These are phyloP conservation scores for Vollenhovia emeryi DNA, from an alignment of 1,140 invertebrate genomes.

Conservation along the genomic window DNA sequence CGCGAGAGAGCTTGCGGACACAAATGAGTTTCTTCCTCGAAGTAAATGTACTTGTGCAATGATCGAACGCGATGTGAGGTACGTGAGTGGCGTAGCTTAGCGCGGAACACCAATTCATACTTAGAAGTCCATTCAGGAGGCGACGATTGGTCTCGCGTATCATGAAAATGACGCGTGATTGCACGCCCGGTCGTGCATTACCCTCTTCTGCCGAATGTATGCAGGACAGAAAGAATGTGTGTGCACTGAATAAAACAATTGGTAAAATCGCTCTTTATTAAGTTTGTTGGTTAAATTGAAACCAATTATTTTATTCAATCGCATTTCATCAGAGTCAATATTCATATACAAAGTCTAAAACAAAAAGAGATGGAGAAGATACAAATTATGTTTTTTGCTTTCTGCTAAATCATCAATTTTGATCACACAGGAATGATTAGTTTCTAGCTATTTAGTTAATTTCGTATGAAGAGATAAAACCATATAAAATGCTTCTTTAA, in stretches of 20 bases:
- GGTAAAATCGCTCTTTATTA: neutral
- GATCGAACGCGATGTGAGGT: constrained; percentile 8
- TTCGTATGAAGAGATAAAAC: neutral
- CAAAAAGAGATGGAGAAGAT: neutral
- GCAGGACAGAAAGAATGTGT: neutral
- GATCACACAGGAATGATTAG: neutral
- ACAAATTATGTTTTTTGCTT: neutral
- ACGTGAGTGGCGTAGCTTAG: constrained; percentile 28
- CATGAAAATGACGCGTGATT: constrained; percentile 13
- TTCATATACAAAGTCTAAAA: neutral
- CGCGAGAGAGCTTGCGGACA: neutral
- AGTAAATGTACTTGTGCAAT: neutral
- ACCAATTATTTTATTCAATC: neutral
- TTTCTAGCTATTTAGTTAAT: neutral
- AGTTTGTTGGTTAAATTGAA: neutral
- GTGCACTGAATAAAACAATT: neutral
- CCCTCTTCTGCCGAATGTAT: neutral
- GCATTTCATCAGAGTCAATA: neutral
- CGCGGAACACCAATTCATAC: constrained; percentile 20
- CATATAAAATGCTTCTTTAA: neutral
- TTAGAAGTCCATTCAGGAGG: constrained; percentile 4
- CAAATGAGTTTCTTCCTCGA: constrained; percentile 14
- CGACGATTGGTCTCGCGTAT: neutral
- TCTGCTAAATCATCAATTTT: neutral
- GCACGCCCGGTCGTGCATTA: neutral